These are phyloP conservation scores for Papilio xuthus DNA, from an alignment of 1,140 invertebrate species.

Conservation along the genomic window DNA sequence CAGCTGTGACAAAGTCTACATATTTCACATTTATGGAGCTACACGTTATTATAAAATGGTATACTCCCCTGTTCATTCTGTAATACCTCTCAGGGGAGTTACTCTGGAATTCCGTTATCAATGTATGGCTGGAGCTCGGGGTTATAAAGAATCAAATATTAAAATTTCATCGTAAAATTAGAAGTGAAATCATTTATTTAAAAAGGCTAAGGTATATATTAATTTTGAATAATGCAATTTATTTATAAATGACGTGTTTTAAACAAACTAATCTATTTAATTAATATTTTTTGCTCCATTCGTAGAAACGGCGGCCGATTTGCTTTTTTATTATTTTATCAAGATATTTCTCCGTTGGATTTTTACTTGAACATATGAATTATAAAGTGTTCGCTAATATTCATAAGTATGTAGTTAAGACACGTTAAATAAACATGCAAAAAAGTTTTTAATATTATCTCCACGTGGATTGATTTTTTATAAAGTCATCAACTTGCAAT, in stretches of 20 bases:
- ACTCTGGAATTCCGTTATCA: slow-evolving; percentile 33
- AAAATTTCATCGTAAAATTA: slow-evolving; percentile 23
- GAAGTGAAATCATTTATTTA: not conserved
- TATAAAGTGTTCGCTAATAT: too few relatives aligned
- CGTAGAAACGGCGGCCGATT: not conserved
- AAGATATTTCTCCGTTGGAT: not conserved
- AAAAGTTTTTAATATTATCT: too few relatives aligned
- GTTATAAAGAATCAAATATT: slow-evolving; percentile 19
- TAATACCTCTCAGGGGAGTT: slow-evolving; percentile 36
- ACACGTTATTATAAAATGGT: slow-evolving; percentile 36
- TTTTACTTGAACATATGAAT: too few relatives aligned
- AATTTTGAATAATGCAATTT: not conserved
- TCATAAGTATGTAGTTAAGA: too few relatives aligned
- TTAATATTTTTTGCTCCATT: not conserved
- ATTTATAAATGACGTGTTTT: not conserved
- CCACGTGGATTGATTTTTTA: too few relatives aligned
- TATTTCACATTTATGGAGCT: slow-evolving; percentile 34
- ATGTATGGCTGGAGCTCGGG: slow-evolving; percentile 7
- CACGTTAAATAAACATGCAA: too few relatives aligned
- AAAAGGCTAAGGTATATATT: not conserved
- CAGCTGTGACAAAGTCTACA: slow-evolving; percentile 33
- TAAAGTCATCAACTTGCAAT: too few relatives aligned
- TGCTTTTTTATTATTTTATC: not conserved
- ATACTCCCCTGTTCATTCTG: slow-evolving; percentile 31
- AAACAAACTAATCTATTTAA: not conserved